These are phyloP conservation scores for Amyelois transitella DNA, from an alignment of 1,140 invertebrate species.

Conservation along the genomic window DNA sequence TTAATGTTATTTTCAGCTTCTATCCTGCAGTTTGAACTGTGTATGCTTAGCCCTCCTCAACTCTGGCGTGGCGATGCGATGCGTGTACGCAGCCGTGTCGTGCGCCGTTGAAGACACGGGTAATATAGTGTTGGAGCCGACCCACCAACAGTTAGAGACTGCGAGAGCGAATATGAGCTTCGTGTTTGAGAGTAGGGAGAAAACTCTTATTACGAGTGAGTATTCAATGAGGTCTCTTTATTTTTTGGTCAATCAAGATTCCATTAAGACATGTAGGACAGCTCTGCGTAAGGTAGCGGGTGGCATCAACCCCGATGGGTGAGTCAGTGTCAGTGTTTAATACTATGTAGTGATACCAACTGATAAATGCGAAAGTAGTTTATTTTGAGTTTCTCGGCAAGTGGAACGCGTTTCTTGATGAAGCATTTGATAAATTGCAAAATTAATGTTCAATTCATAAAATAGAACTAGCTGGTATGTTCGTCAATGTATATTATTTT, in stretches of 20 bases:
- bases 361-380: too few relatives aligned
- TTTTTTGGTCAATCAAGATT: too few relatives aligned
- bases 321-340: not conserved
- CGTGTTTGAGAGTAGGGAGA: constrained; percentile 82
- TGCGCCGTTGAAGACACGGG: constrained; percentile 81
- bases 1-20: constrained; percentile 78
- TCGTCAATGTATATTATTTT: too few relatives aligned
- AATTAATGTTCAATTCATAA: too few relatives aligned
- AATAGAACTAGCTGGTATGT: too few relatives aligned
- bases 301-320: not conserved
- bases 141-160: constrained; percentile 42
- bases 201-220: constrained; percentile 74
- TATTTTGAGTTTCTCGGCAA: too few relatives aligned
- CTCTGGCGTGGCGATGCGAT: constrained; percentile 86
- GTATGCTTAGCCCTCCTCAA: constrained; percentile 87
- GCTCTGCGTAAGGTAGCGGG: not conserved
- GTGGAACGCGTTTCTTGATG: too few relatives aligned
- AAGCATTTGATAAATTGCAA: too few relatives aligned
- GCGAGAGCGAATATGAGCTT: constrained; percentile 78
- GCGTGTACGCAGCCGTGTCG: constrained; percentile 84
- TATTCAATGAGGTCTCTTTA: not conserved
- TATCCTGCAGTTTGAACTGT: constrained; percentile 88
- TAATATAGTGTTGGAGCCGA: constrained; percentile 81
- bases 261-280: too few relatives aligned
- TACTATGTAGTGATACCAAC: not conserved